Base-by-base conservation (phyloP, 2,888 invertebrate species). In the Marasmarcha lunaedactyla region DNA sequence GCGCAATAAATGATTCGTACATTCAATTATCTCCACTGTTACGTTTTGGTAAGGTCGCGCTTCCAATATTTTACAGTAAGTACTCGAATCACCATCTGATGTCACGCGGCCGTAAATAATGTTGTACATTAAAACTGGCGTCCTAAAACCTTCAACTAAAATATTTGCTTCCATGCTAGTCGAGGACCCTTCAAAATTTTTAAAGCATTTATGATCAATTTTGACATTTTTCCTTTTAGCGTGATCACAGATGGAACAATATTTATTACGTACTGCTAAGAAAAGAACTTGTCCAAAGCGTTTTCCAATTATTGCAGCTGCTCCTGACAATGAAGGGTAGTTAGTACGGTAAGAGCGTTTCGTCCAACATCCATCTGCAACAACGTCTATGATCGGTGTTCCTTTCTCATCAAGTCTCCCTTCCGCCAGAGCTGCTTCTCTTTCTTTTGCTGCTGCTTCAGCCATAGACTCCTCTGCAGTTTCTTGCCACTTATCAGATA, bases 11-110 rank as follows among this genome's bases (percentile, higher is more conserved):
- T 46, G 44, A 15, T 47, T 47, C 7, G 35, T 15, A 20, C 42
- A 47, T 14, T 41, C 38, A 15, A 44, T 40, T 42, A 45, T 45
- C 39, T 40, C 42, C 5, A 47, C 42, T 30, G 42, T 45, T n/a
- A 40, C 12, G 13, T 25, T 12, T 25, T 30, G 26, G 33, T 46
- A 43, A 9, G 46, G 42, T 7, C 38, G 14, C 10, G 25, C 30
- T 33, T 40, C 36, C n/a, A 45, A 14, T 11, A 43, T 43, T 30
- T 39, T 43, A 3, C 38, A 26, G 36, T 47, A 43, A 2, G 45
- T 47, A 13, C 25, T 39, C 1, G 35, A 27, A 34, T 47, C 43
- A 15, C 45, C 45, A 38, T 46, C 45, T 2, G 43, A 35, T 10
- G 44, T 42, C 4, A 45, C 10, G 20, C 43, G 27, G 7, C 36